phyloP scores from a whole-genome alignment of 37 sponge, comb jelly and placozoan species.

The Cladorhizidae sp. region DNA sequence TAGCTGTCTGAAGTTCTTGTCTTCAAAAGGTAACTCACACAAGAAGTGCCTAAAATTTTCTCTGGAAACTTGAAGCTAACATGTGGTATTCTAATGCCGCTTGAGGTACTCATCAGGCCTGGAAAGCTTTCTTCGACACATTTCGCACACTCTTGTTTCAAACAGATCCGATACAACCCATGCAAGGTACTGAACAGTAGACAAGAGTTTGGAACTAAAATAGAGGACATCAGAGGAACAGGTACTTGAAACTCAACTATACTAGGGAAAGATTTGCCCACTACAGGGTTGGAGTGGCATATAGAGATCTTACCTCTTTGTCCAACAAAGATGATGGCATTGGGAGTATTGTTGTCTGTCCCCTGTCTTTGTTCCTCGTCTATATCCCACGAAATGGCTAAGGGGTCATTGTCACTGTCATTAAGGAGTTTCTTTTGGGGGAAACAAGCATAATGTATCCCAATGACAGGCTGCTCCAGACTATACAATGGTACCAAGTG shows the following conservation, averaged over 20 bases:
- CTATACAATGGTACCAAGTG: conserved; percentile 8
- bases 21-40: background rate
- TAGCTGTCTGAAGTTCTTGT: too few relatives aligned
- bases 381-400: background rate
- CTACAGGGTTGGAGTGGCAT: background rate
- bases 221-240: conserved; percentile 12
- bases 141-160: background rate
- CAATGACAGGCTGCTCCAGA: conserved; percentile 25
- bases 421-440: background rate
- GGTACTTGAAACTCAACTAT: conserved; percentile 22
- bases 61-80: conserved; percentile 28
- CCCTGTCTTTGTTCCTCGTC: background rate
- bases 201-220: background rate
- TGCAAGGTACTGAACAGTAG: conserved; percentile 11
- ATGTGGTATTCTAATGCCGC: conserved; percentile 13
- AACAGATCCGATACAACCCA: background rate
- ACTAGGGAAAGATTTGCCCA: background rate
- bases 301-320: conserved; percentile 23
- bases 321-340: conserved; percentile 15
- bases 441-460: conserved; percentile 8
- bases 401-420: background rate
- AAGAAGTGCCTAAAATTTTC: conserved; percentile 1
- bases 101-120: background rate
- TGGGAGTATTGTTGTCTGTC: background rate
- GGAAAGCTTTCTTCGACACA: background rate